A percentile compares a stretch with the other conserved stretches of the same genome.
These are phyloP conservation scores for Tenthredo distinguenda DNA, from an alignment of 2,888 invertebrate species.

Conservation along the genomic window DNA sequence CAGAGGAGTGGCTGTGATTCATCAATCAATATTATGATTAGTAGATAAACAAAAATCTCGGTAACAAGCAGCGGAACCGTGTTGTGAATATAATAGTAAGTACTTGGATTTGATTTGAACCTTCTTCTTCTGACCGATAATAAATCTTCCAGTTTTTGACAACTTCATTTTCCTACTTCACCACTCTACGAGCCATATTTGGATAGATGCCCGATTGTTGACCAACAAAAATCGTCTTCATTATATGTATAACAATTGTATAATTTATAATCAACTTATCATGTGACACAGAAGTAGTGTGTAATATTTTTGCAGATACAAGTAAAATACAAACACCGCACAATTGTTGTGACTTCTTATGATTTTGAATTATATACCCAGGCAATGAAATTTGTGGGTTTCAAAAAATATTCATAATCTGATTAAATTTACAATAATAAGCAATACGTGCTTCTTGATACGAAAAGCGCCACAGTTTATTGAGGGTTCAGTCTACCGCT, in stretches of 20 bases:
- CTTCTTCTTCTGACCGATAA: not conserved
- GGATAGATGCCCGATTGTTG: not conserved
- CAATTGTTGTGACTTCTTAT: not conserved
- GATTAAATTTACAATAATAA: not conserved
- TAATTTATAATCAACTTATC: not conserved
- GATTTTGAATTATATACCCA: not conserved
- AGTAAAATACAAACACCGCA: not conserved
- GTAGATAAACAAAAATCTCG: not conserved
- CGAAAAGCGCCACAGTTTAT: not conserved
- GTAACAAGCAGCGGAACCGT: not conserved
- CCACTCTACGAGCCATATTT: not conserved
- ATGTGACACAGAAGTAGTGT: not conserved
- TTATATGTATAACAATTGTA: not conserved
- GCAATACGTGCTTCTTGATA: not conserved
- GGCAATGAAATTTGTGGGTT: not conserved
- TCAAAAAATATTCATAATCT: not conserved
- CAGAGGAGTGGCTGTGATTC: not conserved
- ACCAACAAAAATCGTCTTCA: not conserved
- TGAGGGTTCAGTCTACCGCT: not conserved
- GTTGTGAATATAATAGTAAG: not conserved
- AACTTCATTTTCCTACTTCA: conserved; percentile 22
- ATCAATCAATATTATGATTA: too few species aligned
- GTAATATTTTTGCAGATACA: not conserved
- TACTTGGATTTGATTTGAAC: not conserved
- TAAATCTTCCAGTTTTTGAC: conserved; percentile 9